Conservation (phyloP, 1,140 invertebrate species). For the Bursaphelenchus mucronatus region DNA sequence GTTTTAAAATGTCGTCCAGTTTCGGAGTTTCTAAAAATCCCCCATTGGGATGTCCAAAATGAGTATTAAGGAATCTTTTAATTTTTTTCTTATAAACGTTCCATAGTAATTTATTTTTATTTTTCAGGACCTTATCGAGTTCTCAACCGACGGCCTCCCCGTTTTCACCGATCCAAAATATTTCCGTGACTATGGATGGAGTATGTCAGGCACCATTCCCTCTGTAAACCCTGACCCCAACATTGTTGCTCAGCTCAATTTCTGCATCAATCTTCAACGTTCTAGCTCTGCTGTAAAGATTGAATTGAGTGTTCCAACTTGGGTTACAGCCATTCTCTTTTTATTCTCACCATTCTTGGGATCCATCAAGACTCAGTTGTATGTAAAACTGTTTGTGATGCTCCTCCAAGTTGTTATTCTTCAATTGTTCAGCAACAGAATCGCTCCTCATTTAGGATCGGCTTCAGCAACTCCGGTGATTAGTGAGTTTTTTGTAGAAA, state of each 20-base stretch:
- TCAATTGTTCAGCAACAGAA: slow-evolving; percentile 55
- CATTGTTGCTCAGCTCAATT: slow-evolving; percentile 53
- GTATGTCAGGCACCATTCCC: slow-evolving; percentile 53
- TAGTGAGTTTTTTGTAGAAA: slow-evolving; percentile 35
- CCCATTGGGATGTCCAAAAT: no score
- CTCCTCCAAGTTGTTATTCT: slow-evolving; percentile 53
- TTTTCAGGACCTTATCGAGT: slow-evolving; percentile 50
- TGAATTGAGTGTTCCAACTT: slow-evolving; percentile 50
- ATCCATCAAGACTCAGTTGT: slow-evolving; percentile 48
- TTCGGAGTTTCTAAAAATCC: no score
- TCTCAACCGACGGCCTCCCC: slow-evolving; percentile 49
- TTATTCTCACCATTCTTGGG: slow-evolving; percentile 55
- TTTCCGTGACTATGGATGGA: slow-evolving; percentile 59
- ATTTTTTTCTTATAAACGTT: no score
- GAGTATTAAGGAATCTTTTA: no score
- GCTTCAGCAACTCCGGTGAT: slow-evolving; percentile 51
- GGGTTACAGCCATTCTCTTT: slow-evolving; percentile 49
- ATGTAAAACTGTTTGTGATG: slow-evolving; percentile 52
- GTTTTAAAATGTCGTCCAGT: no score
- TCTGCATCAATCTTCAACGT: slow-evolving; percentile 58
- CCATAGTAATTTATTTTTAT: no score
- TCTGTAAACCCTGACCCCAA: slow-evolving; percentile 46
- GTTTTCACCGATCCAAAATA: slow-evolving; percentile 60
- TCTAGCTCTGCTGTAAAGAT: slow-evolving; percentile 50
- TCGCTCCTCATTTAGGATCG: slow-evolving; percentile 56